These are phyloP conservation scores for Osmoderma eremita DNA, from an alignment of 2,888 invertebrate genomes.

Conservation along the genomic window DNA sequence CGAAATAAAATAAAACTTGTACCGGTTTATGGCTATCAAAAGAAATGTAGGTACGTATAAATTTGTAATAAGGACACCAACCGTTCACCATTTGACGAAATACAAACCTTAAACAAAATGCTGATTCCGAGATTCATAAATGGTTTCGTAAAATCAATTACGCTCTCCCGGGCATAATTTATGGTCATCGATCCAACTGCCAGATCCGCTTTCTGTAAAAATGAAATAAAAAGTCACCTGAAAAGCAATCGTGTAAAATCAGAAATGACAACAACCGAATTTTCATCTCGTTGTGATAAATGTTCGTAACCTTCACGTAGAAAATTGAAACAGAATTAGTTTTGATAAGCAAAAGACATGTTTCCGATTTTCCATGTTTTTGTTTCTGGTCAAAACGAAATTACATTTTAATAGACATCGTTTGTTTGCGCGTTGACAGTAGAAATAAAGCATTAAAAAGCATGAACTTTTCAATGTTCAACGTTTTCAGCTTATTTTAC, in stretches of 20 bases:
- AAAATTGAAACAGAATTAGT: no score
- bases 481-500: no score
- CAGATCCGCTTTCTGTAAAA: slow-evolving; percentile 87
- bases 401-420: no score
- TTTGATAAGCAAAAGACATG: no score
- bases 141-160: slow-evolving; percentile 97
- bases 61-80: slow-evolving; percentile 5
- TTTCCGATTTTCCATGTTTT: no score
- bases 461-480: no score
- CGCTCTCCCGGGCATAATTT: slow-evolving; percentile 93
- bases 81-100: neutral
- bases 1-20: no score
- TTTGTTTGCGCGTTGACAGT: no score
- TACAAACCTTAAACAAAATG: slow-evolving; percentile 88
- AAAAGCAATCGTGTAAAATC: slow-evolving; percentile 24
- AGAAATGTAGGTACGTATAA: neutral
- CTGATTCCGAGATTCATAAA: slow-evolving; percentile 98
- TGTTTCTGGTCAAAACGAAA: no score
- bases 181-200: slow-evolving; percentile 98
- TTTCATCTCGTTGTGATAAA: slow-evolving; percentile 10
- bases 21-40: neutral
- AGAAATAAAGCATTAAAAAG: no score
- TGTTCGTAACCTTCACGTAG: no score
- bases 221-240: slow-evolving; percentile 15
- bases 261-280: slow-evolving; percentile 18